Evolutionary conservation across 2,113 vertebrate species (phyloP).

Genomic region (Perca schrenkii): DNA sequence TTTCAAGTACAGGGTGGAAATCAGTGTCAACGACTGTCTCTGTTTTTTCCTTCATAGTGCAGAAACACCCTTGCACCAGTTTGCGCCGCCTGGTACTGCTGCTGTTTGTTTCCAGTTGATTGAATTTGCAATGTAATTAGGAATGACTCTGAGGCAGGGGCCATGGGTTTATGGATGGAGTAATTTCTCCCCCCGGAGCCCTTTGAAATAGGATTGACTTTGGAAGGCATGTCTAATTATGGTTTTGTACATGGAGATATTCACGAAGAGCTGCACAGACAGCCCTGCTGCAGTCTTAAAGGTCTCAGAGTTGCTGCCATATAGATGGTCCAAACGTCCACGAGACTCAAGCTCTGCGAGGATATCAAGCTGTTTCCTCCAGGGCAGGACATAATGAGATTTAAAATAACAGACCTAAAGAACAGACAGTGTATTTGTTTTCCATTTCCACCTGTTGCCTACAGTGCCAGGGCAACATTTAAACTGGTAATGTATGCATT

Average conservation of each 20-base stretch:
- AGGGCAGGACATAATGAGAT: constrained; percentile 55
- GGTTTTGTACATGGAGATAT: constrained; percentile 54
- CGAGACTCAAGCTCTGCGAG: not conserved
- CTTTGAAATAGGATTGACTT: constrained; percentile 69
- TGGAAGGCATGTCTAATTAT: constrained; percentile 70
- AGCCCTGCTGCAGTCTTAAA: constrained; percentile 25
- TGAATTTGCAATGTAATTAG: constrained; percentile 74
- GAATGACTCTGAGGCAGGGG: constrained; percentile 62
- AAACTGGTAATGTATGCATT: constrained; percentile 42
- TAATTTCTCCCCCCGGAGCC: constrained; percentile 66
- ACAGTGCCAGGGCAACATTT: constrained; percentile 44
- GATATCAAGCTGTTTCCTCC: constrained; percentile 35
- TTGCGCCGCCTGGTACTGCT: constrained; percentile 5
- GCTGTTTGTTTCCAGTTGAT: constrained; percentile 71
- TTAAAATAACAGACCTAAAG: constrained; percentile 49
- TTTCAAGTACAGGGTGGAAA: constrained; percentile 38
- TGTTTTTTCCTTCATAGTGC: not conserved
- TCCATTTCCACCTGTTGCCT: constrained; percentile 24
- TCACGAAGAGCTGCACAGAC: constrained; percentile 36
- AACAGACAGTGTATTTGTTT: constrained; percentile 49
- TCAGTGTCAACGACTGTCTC: not conserved
- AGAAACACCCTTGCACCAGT: constrained; percentile 19
- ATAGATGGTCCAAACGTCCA: constrained; percentile 21
- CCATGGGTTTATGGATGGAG: constrained; percentile 59
- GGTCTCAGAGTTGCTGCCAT: constrained; percentile 28